A percentile compares a stretch with the other conserved stretches of the same genome.
Evolutionary conservation across 2,797 vertebrate species (phyloP).

Genomic region (Typhlichthys eigenmanni): DNA sequence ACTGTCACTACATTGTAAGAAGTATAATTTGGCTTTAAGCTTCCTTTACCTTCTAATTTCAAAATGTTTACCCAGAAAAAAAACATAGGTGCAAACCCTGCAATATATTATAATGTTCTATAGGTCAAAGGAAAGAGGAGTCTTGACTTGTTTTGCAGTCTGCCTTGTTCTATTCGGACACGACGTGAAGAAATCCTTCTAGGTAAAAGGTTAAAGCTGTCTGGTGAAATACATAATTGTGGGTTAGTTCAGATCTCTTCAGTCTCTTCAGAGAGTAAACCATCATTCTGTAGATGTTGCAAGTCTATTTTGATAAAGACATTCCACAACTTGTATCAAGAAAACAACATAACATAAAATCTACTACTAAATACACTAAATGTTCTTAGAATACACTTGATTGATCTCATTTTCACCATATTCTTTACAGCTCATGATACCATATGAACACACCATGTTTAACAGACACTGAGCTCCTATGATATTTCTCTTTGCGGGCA

Average conservation of each 20-base stretch:
- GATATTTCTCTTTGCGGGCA: constrained; percentile 41
- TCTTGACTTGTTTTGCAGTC: constrained; percentile 38
- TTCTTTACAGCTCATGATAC: constrained; percentile 22
- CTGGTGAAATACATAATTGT: constrained; percentile 63
- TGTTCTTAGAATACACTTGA: no score
- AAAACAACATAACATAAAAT: not conserved
- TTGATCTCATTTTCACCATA: no score
- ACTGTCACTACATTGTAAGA: no score
- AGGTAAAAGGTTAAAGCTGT: constrained; percentile 64
- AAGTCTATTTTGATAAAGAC: constrained; percentile 34
- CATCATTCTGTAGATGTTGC: constrained; percentile 58
- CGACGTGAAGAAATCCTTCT: constrained; percentile 48
- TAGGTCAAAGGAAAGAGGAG: constrained; percentile 33
- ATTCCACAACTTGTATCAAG: constrained; percentile 22
- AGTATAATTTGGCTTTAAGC: not conserved
- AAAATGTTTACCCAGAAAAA: not conserved
- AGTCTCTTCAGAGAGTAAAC: constrained; percentile 31
- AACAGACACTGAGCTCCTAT: constrained; percentile 20
- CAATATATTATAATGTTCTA: constrained; percentile 17
- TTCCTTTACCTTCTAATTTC: not conserved
- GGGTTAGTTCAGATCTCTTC: constrained; percentile 51
- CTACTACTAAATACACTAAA: no score
- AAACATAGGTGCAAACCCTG: not conserved
- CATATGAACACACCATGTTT: constrained; percentile 7
- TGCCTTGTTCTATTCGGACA: constrained; percentile 36